phyloP scores from a whole-genome alignment of 2,888 invertebrate genomes.

The Hemicrepidius hirtus region DNA sequence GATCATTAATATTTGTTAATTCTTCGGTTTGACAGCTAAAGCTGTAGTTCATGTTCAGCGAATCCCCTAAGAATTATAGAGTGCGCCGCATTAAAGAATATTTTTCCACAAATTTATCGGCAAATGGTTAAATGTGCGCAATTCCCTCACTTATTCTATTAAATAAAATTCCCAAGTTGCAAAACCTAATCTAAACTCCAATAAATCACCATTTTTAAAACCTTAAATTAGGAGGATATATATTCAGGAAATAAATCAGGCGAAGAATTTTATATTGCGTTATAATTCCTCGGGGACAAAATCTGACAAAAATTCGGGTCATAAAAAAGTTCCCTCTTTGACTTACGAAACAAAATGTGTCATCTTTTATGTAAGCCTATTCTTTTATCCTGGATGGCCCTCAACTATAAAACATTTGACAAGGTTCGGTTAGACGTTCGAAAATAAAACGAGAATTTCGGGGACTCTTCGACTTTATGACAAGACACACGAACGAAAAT shows the following conservation, averaged over 20 bases:
- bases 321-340: constrained; percentile 45
- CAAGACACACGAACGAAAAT: not conserved
- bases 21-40: constrained; percentile 29
- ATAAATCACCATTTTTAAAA: constrained; percentile 50
- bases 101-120: constrained; percentile 31
- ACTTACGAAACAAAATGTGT: constrained; percentile 50
- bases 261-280: constrained; percentile 49
- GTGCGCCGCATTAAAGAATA: constrained; percentile 31
- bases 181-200: constrained; percentile 41
- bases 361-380: constrained; percentile 47
- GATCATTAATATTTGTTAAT: constrained; percentile 35
- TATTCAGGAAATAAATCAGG: constrained; percentile 47
- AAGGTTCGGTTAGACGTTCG: constrained; percentile 39
- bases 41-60: constrained; percentile 31
- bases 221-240: constrained; percentile 48
- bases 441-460: constrained; percentile 39
- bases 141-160: constrained; percentile 37
- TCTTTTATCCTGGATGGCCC: constrained; percentile 41
- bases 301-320: constrained; percentile 45
- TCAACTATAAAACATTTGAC: constrained; percentile 51
- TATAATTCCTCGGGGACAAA: constrained; percentile 49
- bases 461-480: not conserved
- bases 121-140: constrained; percentile 30
- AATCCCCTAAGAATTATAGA: constrained; percentile 27
- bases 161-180: constrained; percentile 36